These are phyloP conservation scores for Phataginus tetradactyla DNA, from an alignment of 2,797 vertebrate species.

Conservation along the genomic window DNA sequence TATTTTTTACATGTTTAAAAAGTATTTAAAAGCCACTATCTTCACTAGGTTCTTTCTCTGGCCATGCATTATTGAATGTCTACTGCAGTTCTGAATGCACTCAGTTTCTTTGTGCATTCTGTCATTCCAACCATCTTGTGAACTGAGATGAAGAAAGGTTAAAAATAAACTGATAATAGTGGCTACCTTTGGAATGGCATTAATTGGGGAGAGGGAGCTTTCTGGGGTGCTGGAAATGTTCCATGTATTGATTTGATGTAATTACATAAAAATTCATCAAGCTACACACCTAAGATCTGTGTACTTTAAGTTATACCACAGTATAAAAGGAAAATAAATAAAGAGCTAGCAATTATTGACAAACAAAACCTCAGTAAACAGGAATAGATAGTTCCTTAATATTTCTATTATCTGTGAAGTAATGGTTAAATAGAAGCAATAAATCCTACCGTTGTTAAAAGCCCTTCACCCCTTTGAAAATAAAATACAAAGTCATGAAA, in stretches of 20 bases:
- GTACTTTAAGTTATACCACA: neutral
- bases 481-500: neutral
- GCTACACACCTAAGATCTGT: neutral
- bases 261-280: conserved; percentile 38
- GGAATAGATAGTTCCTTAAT: conserved; percentile 23
- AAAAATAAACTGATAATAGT: conserved; percentile 6
- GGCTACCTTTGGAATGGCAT: neutral
- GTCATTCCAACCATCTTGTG: neutral
- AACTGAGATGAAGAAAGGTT: conserved; percentile 6
- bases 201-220: neutral
- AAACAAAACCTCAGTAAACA: neutral
- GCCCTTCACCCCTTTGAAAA: neutral
- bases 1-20: neutral
- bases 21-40: neutral
- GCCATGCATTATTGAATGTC: neutral
- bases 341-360: neutral
- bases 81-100: neutral
- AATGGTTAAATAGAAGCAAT: neutral
- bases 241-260: neutral
- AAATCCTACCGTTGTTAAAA: neutral
- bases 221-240: neutral
- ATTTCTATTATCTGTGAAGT: neutral
- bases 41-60: conserved; percentile 19
- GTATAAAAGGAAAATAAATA: conserved; percentile 39
- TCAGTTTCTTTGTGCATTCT: conserved; percentile 1